phyloP scores from a whole-genome alignment of 2,797 vertebrate species.

The Epinephelus malabaricus region DNA sequence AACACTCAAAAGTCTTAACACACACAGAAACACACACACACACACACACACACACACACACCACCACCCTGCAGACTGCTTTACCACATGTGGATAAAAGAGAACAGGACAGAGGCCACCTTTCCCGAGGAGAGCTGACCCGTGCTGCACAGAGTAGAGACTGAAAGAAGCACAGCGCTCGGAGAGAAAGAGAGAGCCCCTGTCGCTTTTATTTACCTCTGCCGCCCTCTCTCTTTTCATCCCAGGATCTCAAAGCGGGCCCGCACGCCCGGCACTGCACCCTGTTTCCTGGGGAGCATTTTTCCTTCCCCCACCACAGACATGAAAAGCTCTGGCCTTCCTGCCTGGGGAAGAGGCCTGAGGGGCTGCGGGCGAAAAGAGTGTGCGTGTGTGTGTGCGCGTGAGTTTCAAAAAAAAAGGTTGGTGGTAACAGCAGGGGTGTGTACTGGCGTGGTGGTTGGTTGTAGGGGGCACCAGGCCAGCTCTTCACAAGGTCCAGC shows the following conservation, averaged over 20 bases:
- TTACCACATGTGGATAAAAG: constrained; percentile 87
- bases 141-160: constrained; percentile 54
- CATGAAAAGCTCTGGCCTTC: constrained; percentile 92
- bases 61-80: constrained; percentile 68
- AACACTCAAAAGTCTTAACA: constrained; percentile 41
- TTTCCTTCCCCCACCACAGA: constrained; percentile 86
- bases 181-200: constrained; percentile 73
- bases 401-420: constrained; percentile 17
- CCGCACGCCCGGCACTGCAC: constrained; percentile 73
- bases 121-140: constrained; percentile 83
- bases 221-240: constrained; percentile 88
- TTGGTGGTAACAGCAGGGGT: constrained; percentile 62
- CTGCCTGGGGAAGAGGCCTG: constrained; percentile 85
- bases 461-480: constrained; percentile 81
- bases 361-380: constrained; percentile 63
- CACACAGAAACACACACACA: constrained; percentile 12
- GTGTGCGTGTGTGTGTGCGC: constrained; percentile 24
- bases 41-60: constrained; percentile 21
- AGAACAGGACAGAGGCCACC: constrained; percentile 73
- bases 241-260: constrained; percentile 88
- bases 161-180: constrained; percentile 56
- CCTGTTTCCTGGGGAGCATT: constrained; percentile 90
- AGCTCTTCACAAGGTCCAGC: constrained; percentile 85
- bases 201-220: constrained; percentile 89
- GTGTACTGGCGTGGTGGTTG: constrained; percentile 65